Evolutionary conservation across 2,113 vertebrate species (phyloP).

Genomic region (Laticauda laticaudata): DNA sequence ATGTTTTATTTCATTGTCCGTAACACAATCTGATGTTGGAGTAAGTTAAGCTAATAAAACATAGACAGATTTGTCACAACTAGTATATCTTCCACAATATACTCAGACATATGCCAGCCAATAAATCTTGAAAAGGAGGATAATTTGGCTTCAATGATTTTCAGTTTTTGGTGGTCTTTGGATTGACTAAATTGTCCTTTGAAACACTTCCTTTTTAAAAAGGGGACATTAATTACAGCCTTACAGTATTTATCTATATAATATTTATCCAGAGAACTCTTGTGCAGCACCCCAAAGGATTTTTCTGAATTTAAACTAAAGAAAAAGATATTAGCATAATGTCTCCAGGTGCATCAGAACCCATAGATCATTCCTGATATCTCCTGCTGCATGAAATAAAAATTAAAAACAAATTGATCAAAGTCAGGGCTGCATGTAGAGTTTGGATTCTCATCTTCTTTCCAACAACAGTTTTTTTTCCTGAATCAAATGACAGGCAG

Average conservation of each 20-base stretch:
- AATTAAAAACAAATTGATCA: background rate
- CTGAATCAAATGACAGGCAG: background rate
- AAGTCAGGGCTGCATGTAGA: background rate
- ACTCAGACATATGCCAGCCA: conserved; percentile 7
- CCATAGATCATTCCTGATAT: background rate
- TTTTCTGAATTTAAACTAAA: background rate
- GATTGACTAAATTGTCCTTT: conserved; percentile 18
- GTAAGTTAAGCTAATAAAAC: background rate
- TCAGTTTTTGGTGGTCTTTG: background rate
- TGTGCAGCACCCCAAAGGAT: background rate
- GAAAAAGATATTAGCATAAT: background rate
- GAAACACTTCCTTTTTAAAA: background rate
- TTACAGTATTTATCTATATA: conserved; percentile 19
- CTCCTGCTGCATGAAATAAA: background rate
- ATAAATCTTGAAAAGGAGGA: background rate
- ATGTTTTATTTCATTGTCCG: background rate
- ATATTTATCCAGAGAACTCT: background rate
- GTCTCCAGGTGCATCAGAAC: background rate
- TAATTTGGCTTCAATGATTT: conserved; percentile 24
- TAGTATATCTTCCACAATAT: background rate
- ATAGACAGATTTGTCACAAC: background rate
- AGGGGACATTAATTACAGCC: conserved; percentile 10
- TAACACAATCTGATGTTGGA: background rate
- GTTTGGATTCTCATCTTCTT: background rate
- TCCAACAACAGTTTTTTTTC: background rate